phyloP scores from a whole-genome alignment of 1,140 invertebrate species.

The Mercenaria mercenaria region DNA sequence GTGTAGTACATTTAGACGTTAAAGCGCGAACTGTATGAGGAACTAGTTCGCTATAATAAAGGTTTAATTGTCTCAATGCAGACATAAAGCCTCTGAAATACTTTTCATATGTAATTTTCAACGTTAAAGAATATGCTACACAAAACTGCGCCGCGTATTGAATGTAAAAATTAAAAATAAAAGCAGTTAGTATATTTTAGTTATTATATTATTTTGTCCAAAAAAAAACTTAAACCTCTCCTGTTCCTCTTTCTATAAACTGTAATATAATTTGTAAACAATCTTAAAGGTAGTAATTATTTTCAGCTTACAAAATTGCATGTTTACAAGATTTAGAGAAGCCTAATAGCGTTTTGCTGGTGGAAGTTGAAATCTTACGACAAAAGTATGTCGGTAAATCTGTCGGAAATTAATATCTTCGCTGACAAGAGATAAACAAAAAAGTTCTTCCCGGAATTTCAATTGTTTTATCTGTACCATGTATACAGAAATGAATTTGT shows the following conservation, averaged over 20 bases:
- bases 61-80: neutral
- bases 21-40: neutral
- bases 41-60: conserved; percentile 19
- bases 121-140: too few relatives aligned
- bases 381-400: too few relatives aligned
- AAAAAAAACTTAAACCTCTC: neutral
- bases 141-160: too few relatives aligned
- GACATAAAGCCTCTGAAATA: neutral
- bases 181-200: neutral
- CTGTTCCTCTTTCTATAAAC: neutral
- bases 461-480: neutral
- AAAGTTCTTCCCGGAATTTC: neutral
- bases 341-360: too few relatives aligned
- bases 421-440: neutral
- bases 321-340: neutral
- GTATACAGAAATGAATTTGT: neutral
- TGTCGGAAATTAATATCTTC: too few relatives aligned
- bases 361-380: too few relatives aligned
- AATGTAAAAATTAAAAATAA: too few relatives aligned
- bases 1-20: conserved; percentile 34
- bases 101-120: too few relatives aligned
- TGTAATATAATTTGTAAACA: neutral
- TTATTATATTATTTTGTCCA: neutral
- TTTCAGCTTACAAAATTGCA: neutral
- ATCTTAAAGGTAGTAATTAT: neutral